Base-by-base conservation (phyloP, 2,797 vertebrate genomes). In the Synanceia verrucosa region DNA sequence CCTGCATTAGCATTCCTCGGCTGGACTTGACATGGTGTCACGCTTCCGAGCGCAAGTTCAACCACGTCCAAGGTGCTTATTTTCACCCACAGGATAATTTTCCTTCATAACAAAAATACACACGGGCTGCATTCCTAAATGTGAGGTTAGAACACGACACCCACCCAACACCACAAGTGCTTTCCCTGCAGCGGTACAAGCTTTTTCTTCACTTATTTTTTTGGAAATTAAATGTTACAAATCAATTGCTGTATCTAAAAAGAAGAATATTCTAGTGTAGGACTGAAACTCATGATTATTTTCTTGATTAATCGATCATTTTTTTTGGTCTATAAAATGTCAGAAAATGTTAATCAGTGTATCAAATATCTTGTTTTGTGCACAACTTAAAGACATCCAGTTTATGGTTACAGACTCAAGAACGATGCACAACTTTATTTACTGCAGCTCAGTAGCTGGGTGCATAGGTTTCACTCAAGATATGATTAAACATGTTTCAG, bases 51-150 rank as follows among this genome's bases (percentile, higher is more conserved):
- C 33, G 37, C 91, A 88, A 78, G 89, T 89, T 92, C 83, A 85
- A 85, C 89, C 91, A 74, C 75, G 88, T 91, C 81, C 77, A 72
- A 80, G 78, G 83, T 84, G 81, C 71, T 81, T 76, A 81, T 88
- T 91, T 86, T 67, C 76, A 14, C 83, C 70, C 53, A 12, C 37
- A 5, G 81, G 70, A 82, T 74, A 65, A 81, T 87, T 83, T 82
- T 52, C 65, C 76, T 61, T 78, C 65, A 82, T 61, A 75, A 78
- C 55, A 63, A 75, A 85, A 81, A 89, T 68, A 89, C 61, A 87
- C 70, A 39, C 36, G 11, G 21, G 29, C 79, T 47, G 72, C 84
- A 90, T 90, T 91, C 87, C 82, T 82, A 74, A 87, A 84, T 57
- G 73, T 69, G 83, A 81, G 85, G 87, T 87, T 65, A 61, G 78